Percentiles rank a stretch among this genome's conserved stretches.
Conservation (phyloP, 2,113 vertebrate species). For the Gyps fulvus region DNA sequence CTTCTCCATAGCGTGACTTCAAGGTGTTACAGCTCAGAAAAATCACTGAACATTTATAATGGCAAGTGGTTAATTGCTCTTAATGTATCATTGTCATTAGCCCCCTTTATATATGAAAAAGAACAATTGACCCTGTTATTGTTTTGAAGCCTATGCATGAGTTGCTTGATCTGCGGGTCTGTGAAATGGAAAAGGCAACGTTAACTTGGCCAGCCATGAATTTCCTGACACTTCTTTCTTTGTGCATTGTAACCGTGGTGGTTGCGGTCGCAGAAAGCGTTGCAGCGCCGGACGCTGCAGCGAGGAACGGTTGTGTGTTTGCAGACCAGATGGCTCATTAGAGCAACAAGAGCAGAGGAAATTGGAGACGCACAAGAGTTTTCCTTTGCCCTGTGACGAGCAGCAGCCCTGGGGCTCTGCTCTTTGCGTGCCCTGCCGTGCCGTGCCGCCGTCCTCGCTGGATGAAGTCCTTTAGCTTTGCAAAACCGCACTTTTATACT, state of each 20-base stretch:
- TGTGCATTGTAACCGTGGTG: neutral
- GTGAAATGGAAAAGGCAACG: rapidly evolving
- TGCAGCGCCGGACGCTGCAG: neutral
- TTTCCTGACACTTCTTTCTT: neutral
- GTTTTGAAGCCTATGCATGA: neutral
- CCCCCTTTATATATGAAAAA: neutral
- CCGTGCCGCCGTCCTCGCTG: neutral
- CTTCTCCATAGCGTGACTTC: neutral
- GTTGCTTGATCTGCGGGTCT: neutral
- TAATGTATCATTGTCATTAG: neutral
- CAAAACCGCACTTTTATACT: neutral
- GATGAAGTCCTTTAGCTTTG: neutral
- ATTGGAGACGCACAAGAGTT: neutral
- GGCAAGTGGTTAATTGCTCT: neutral
- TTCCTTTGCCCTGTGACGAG: neutral
- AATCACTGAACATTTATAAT: neutral
- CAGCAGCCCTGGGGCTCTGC: conserved; percentile 34
- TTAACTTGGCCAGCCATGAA: neutral
- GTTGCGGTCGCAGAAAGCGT: neutral
- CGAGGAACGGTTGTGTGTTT: neutral
- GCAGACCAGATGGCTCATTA: conserved; percentile 53
- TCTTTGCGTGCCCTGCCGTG: neutral
- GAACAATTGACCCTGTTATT: neutral
- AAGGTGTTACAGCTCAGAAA: neutral
- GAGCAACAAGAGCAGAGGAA: conserved; percentile 36